phyloP scores from a whole-genome alignment of 1,140 invertebrate genomes.

The Bombus superbus region DNA sequence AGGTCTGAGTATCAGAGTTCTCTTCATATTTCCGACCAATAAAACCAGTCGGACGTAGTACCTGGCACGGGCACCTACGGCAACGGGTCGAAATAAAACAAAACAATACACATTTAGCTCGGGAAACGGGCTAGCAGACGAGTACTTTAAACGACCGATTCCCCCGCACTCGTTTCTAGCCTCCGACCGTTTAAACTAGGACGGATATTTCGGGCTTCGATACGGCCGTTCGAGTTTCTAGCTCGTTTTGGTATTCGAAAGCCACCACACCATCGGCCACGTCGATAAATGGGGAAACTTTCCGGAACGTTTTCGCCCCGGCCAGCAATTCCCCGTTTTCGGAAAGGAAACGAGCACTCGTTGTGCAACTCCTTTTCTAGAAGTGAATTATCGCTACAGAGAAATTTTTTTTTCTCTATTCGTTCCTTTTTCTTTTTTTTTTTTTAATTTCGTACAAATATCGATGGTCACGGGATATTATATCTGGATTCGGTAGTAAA shows the following conservation, averaged over 20 bases:
- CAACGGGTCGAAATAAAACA: conserved; percentile 73
- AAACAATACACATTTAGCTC: conserved; percentile 73
- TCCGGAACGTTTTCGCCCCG: conserved; percentile 61
- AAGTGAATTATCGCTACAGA: neutral
- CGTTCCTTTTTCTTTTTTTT: neutral
- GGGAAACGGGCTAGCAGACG: conserved; percentile 47
- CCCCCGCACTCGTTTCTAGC: conserved; percentile 42
- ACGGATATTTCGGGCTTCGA: conserved; percentile 73
- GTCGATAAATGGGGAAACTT: conserved; percentile 77
- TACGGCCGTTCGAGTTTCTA: conserved; percentile 54
- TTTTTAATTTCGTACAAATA: too few species aligned
- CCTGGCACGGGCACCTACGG: conserved; percentile 66
- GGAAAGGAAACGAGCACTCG: conserved; percentile 45
- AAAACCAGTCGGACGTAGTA: conserved; percentile 54
- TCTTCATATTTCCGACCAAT: conserved; percentile 71
- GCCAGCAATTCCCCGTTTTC: conserved; percentile 37
- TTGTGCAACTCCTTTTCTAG: neutral
- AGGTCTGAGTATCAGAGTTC: neutral
- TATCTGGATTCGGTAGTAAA: too few species aligned
- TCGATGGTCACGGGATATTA: neutral
- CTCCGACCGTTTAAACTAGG: conserved; percentile 72
- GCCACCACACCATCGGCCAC: conserved; percentile 58
- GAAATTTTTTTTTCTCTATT: neutral
- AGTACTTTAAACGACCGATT: conserved; percentile 61
- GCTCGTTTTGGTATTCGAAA: conserved; percentile 65